These are phyloP conservation scores for Neuroterus valhalla DNA, from an alignment of 1,140 invertebrate species.

Conservation along the genomic window DNA sequence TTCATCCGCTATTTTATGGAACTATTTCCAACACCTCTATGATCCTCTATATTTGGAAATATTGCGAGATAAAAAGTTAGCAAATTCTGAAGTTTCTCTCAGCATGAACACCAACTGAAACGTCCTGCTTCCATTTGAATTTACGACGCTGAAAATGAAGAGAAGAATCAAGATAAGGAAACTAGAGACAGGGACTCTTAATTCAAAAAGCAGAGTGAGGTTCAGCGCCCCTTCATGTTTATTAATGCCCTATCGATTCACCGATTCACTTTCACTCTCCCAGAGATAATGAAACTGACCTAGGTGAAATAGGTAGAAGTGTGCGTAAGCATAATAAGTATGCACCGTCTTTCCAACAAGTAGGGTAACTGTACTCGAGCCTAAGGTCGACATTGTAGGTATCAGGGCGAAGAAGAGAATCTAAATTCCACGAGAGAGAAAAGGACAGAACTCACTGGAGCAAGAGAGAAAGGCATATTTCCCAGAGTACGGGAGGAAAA, in stretches of 20 bases:
- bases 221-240: slow-evolving; percentile 63
- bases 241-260: slow-evolving; percentile 67
- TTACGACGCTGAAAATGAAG: no score
- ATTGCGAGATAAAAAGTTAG: no score
- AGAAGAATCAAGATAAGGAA: neutral
- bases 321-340: slow-evolving; percentile 39
- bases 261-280: slow-evolving; percentile 65
- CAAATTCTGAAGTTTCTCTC: no score
- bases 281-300: slow-evolving; percentile 68
- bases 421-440: neutral
- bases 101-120: no score
- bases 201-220: neutral
- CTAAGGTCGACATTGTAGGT: slow-evolving; percentile 30
- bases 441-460: slow-evolving; percentile 29
- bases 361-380: slow-evolving; percentile 34
- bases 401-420: neutral
- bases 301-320: slow-evolving; percentile 49
- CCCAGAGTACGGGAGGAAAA: neutral
- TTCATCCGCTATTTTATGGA: no score
- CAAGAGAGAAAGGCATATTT: slow-evolving; percentile 27
- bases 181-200: neutral
- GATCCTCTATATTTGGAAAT: no score
- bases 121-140: no score
- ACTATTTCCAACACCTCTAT: no score
- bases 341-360: slow-evolving; percentile 11